phyloP scores from a whole-genome alignment of 2,113 vertebrate genomes.

The Ophiodon elongatus region DNA sequence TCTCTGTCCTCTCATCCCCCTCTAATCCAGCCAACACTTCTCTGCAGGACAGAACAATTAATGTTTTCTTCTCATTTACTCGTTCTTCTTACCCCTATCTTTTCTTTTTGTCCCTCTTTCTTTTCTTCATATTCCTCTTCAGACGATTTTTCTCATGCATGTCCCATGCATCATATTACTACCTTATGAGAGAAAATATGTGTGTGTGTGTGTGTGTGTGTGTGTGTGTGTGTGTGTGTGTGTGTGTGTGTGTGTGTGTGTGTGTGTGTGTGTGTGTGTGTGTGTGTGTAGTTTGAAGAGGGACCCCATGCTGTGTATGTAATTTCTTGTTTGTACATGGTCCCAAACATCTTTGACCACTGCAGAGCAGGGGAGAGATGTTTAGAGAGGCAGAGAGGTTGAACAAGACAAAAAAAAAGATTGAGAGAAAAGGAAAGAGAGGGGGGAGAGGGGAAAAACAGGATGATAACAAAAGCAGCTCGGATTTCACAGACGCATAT shows the following conservation, averaged over 20 bases:
- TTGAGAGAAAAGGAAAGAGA: slow-evolving; percentile 68
- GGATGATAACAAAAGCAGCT: slow-evolving; percentile 83
- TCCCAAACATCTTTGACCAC: slow-evolving; percentile 71
- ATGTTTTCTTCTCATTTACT: slow-evolving; percentile 71
- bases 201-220: slow-evolving; percentile 4
- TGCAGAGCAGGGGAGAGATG: slow-evolving; percentile 76
- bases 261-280: slow-evolving; percentile 16
- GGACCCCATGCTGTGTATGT: slow-evolving; percentile 86
- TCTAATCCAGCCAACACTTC: slow-evolving; percentile 60
- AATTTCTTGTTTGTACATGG: slow-evolving; percentile 88
- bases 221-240: slow-evolving; percentile 14
- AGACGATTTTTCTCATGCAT: slow-evolving; percentile 79
- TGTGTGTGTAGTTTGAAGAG: slow-evolving; percentile 61
- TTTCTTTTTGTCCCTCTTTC: slow-evolving; percentile 8
- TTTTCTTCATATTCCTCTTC: slow-evolving; percentile 68
- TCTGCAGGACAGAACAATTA: slow-evolving; percentile 86
- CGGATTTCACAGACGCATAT: slow-evolving; percentile 85
- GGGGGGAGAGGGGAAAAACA: slow-evolving; percentile 60
- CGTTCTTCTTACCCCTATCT: slow-evolving; percentile 8
- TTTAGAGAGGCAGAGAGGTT: slow-evolving; percentile 77
- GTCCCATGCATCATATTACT: slow-evolving; percentile 70
- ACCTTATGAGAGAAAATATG: slow-evolving; percentile 40
- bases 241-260: slow-evolving; percentile 13
- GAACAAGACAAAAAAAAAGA: slow-evolving; percentile 75
- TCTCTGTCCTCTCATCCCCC: slow-evolving; percentile 27